phyloP scores from a whole-genome alignment of 2,113 vertebrate species.

The Aptenodytes patagonicus region DNA sequence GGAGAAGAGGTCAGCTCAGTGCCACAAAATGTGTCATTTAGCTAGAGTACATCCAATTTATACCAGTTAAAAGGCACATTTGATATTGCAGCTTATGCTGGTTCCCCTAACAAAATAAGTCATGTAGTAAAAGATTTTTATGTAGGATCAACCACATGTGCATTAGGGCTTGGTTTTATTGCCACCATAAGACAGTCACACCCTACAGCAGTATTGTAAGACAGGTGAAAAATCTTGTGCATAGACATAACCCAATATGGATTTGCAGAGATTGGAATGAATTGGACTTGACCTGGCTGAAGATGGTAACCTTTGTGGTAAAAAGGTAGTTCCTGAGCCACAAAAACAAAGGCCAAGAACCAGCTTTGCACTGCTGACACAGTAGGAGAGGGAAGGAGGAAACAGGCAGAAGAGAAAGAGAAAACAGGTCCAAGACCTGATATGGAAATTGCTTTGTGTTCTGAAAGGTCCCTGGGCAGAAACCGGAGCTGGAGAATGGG shows the following conservation, averaged over 20 bases:
- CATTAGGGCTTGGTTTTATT: neutral
- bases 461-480: neutral
- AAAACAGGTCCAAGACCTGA: neutral
- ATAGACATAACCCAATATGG: neutral
- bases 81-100: neutral
- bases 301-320: neutral
- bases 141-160: neutral
- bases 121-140: neutral
- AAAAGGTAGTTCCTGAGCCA: neutral
- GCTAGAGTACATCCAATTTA: slow-evolving; percentile 29
- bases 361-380: neutral
- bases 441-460: neutral
- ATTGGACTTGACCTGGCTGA: neutral
- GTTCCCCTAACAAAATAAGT: slow-evolving; percentile 3
- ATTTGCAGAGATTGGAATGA: neutral
- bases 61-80: neutral
- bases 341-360: neutral
- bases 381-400: neutral
- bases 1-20: slow-evolving; percentile 41
- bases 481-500: neutral
- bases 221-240: neutral
- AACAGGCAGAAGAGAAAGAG: neutral
- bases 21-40: slow-evolving; percentile 2
- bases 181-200: neutral
- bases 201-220: neutral